Conservation (phyloP, 2,888 invertebrate genomes). For the Coecobrya sp. region DNA sequence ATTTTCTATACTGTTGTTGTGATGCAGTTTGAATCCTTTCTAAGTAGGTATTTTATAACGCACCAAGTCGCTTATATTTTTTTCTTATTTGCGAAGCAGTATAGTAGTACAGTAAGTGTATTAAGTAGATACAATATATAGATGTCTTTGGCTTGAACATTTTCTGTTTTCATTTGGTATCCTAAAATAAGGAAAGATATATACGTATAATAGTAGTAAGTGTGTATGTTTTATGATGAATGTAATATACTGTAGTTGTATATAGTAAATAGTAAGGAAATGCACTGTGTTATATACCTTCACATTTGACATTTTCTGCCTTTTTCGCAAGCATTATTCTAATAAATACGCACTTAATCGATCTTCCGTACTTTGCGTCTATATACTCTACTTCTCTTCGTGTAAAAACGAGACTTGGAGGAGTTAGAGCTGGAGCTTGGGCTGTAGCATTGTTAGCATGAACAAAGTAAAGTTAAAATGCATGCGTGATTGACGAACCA, state of each 20-base stretch:
- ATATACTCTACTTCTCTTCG: background rate
- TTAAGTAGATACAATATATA: conserved; percentile 66
- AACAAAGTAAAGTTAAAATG: background rate
- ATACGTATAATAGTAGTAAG: background rate
- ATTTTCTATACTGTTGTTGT: conserved; percentile 42
- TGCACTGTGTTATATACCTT: conserved; percentile 35
- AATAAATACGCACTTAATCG: conserved; percentile 42
- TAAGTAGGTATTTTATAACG: conserved; percentile 20
- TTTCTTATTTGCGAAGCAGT: background rate
- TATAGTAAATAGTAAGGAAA: conserved; percentile 12
- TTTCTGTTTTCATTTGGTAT: conserved; percentile 64
- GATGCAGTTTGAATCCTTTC: conserved; percentile 46
- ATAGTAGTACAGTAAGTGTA: conserved; percentile 45
- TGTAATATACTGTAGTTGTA: background rate
- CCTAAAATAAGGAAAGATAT: conserved; percentile 52
- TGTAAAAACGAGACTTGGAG: background rate
- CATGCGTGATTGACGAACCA: background rate
- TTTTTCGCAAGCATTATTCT: background rate
- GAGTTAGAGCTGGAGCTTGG: too few species aligned
- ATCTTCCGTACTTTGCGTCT: background rate
- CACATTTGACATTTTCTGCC: conserved; percentile 41
- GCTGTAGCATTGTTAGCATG: too few species aligned
- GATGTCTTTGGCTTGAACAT: conserved; percentile 80
- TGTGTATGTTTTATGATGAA: conserved; percentile 1
- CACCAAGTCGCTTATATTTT: background rate